Conservation (phyloP, 1,140 invertebrate species). For the Archivesica marissinica region DNA sequence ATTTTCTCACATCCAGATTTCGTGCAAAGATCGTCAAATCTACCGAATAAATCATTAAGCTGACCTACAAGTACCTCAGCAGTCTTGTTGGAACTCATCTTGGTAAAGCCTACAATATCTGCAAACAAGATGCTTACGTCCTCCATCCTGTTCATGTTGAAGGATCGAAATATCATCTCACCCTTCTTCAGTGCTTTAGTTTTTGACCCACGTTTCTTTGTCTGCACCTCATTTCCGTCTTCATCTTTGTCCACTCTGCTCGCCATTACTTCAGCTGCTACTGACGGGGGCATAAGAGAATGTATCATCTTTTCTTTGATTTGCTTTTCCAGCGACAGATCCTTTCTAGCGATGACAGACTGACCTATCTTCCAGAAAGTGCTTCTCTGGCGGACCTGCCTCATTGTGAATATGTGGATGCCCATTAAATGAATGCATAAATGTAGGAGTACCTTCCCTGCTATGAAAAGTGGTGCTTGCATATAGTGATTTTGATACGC, state of each 20-base stretch:
- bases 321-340: constrained; percentile 96
- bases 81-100: constrained; percentile 97
- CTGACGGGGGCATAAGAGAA: constrained; percentile 97
- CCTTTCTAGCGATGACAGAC: constrained; percentile 92
- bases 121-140: constrained; percentile 96
- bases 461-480: constrained; percentile 81
- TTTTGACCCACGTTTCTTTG: constrained; percentile 68
- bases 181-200: constrained; percentile 69
- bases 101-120: constrained; percentile 98
- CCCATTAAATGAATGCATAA: constrained; percentile 96
- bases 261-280: constrained; percentile 92
- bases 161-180: constrained; percentile 81
- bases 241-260: constrained; percentile 73
- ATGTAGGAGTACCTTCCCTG: constrained; percentile 90
- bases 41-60: constrained; percentile 97
- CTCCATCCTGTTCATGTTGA: constrained; percentile 96
- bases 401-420: constrained; percentile 96
- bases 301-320: constrained; percentile 99
- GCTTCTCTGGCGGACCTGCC: constrained; percentile 91
- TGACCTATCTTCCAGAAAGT: constrained; percentile 99
- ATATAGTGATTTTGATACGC: constrained; percentile 70
- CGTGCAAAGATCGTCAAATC: constrained; percentile 95
- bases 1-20: constrained; percentile 87
- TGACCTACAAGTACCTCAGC: constrained; percentile 91
- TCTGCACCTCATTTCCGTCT: constrained; percentile 69